A percentile compares a stretch with the other conserved stretches of the same genome.
phyloP scores from a whole-genome alignment of 2,113 vertebrate species.

The Nibea coibor region DNA sequence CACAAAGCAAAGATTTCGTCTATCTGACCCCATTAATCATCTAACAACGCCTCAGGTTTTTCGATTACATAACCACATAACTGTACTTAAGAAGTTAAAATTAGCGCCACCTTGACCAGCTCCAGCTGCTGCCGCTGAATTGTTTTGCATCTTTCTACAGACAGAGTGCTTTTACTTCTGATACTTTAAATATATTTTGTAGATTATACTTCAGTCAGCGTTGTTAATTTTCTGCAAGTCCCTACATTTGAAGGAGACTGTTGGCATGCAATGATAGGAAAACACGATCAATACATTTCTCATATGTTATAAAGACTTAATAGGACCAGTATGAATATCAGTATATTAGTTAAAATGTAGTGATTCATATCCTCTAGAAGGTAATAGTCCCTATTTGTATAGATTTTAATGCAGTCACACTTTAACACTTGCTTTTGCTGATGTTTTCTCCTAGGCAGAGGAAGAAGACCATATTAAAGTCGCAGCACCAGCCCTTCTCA shows the following conservation, averaged over 20 bases:
- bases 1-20: neutral
- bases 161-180: neutral
- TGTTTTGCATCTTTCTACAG: neutral
- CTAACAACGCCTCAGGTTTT: neutral
- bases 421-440: constrained; percentile 20
- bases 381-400: neutral
- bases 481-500: constrained; percentile 72
- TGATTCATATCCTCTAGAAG: neutral
- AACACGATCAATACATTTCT: neutral
- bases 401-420: neutral
- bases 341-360: neutral
- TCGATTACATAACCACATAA: neutral
- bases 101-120: neutral
- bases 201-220: neutral
- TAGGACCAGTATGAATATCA: neutral
- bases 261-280: neutral
- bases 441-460: constrained; percentile 43
- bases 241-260: neutral
- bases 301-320: neutral
- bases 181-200: neutral
- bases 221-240: neutral
- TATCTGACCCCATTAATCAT: neutral
- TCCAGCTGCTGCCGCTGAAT: neutral
- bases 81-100: neutral
- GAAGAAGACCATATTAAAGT: constrained; percentile 46